Base-by-base conservation (phyloP, 2,888 invertebrate species). In the Ormyrus nitidulus region DNA sequence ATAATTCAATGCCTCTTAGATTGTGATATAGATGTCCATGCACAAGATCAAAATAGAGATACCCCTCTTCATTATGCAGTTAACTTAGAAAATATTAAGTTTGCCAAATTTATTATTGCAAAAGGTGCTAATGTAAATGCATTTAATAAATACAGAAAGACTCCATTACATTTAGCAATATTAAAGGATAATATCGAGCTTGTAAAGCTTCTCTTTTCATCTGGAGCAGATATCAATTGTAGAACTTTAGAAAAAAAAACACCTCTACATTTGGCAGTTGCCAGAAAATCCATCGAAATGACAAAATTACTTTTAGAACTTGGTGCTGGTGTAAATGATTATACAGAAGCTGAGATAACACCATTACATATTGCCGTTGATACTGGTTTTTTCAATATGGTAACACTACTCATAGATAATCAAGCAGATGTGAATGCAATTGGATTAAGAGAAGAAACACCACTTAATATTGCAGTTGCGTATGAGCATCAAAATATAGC, bases 21-120 rank as follows among this genome's bases (percentile, higher is more conserved):
- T 1, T 53, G 53, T 11, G 59, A 70, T 19, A n/a, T 76, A 19
- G 65, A 65, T 56, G 11, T 71, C 58, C 13, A 51, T 56, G 8
- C 19, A 9, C 1, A 51, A 54, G 58, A 72, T 11, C 3, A 8
- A 0, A 5, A 48, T 9, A 48, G 61, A 51, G 54, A 72, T 34
- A 80, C 72, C 64, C 49, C 72, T 64, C 65, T 80, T 46, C 80
- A 80, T 66, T 64, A 68, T 70, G 80, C 77, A 49, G 58, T 77
- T 6, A 56, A 77, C 13, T 11, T 3, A 9, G 10, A 56, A 13
- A 61, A 80, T 48, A 44, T 66, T 9, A 6, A 53, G n/a, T 54
- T 76, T 46, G 48, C 61, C n/a, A 69, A 72, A 61, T 46, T 72
- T 13, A 51, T 80, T 49, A 19, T 77, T 5, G 6, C 51, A 10